phyloP scores from a whole-genome alignment of 1,140 invertebrate genomes.

The Psilanteris sp. region DNA sequence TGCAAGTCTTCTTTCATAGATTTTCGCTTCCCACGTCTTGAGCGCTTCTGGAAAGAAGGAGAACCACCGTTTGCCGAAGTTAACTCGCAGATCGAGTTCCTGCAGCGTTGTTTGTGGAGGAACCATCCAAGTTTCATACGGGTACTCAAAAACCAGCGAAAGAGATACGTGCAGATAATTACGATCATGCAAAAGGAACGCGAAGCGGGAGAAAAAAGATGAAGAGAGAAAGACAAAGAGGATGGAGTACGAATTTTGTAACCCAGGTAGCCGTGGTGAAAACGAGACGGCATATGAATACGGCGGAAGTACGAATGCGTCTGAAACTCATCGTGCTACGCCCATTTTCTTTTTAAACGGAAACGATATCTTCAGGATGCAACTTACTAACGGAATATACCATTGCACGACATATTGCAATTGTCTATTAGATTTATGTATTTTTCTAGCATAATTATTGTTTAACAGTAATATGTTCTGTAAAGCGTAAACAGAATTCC shows the following conservation, averaged over 20 bases:
- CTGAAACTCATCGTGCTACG: conserved; percentile 46
- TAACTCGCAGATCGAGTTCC: conserved; percentile 53
- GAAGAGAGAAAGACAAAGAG: not conserved
- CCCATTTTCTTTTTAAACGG: conserved; percentile 57
- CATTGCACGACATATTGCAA: conserved; percentile 13
- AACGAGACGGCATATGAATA: conserved; percentile 53
- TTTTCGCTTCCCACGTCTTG: conserved; percentile 65
- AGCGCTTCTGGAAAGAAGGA: conserved; percentile 54
- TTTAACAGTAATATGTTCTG: no score
- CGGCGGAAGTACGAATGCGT: conserved; percentile 60
- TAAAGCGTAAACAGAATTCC: no score
- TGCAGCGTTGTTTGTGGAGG: conserved; percentile 38
- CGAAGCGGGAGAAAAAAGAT: conserved; percentile 41
- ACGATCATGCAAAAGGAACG: conserved; percentile 45
- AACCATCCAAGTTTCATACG: conserved; percentile 31
- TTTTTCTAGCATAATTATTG: conserved; percentile 13
- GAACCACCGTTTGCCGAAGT: conserved; percentile 46
- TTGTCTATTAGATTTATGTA: not conserved
- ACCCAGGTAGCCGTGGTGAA: conserved; percentile 44
- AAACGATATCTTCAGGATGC: conserved; percentile 49
- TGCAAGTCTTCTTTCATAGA: conserved; percentile 54
- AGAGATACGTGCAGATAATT: conserved; percentile 63
- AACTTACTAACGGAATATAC: conserved; percentile 40
- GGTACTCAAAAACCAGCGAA: conserved; percentile 34
- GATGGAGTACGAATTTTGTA: conserved; percentile 8